Evolutionary conservation across 2,888 invertebrate species (phyloP).

Genomic region (Lapara coniferarum): DNA sequence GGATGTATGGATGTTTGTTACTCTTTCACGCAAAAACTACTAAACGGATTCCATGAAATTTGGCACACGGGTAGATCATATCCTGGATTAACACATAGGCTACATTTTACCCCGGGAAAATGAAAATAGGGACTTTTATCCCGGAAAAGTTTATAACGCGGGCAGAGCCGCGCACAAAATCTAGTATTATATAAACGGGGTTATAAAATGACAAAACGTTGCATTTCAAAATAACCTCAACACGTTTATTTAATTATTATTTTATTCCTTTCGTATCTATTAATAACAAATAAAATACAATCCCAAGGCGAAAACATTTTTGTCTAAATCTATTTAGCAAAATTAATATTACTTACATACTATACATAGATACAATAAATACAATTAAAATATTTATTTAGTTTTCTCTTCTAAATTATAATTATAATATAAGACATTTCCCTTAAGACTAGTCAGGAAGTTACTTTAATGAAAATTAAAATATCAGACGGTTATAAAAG

Average conservation of each 20-base stretch:
- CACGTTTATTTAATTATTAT: constrained; percentile 45
- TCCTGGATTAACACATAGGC: too few species aligned
- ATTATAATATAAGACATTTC: constrained; percentile 55
- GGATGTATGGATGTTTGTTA: too few species aligned
- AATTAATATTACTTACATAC: constrained; percentile 52
- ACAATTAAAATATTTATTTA: constrained; percentile 56
- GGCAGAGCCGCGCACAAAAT: too few species aligned
- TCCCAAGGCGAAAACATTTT: constrained; percentile 64
- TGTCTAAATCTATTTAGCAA: constrained; percentile 55
- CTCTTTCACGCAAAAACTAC: too few species aligned
- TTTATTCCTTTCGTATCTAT: constrained; percentile 63
- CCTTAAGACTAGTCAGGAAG: constrained; percentile 76
- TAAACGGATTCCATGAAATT: too few species aligned
- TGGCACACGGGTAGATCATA: too few species aligned
- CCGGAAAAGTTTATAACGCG: too few species aligned
- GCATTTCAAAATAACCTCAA: constrained; percentile 28
- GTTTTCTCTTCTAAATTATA: constrained; percentile 57
- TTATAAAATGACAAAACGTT: constrained; percentile 28
- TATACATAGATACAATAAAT: constrained; percentile 69
- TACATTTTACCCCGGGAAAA: too few species aligned
- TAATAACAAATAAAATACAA: constrained; percentile 66
- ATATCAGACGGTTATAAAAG: constrained; percentile 44
- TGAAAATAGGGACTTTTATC: too few species aligned
- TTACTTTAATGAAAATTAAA: constrained; percentile 31
- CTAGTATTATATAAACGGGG: too few species aligned